Conservation (phyloP, 1,140 invertebrate genomes). For the Lordiphosa collinella region DNA sequence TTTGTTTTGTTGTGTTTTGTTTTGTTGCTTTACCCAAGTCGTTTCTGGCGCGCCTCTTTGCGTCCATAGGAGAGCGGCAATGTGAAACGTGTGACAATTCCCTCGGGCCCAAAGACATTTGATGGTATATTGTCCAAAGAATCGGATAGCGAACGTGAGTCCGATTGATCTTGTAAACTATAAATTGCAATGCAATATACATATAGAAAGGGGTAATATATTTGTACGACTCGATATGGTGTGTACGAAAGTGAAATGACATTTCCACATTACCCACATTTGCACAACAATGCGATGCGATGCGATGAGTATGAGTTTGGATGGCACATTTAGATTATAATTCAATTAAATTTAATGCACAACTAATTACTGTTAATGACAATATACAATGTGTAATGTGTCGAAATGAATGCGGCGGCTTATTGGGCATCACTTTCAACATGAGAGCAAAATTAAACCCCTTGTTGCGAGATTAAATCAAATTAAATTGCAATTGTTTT, state of each 20-base stretch:
- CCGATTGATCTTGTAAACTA: slow-evolving; percentile 80
- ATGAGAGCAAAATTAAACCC: too few relatives aligned
- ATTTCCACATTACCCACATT: slow-evolving; percentile 22
- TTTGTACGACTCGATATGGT: slow-evolving; percentile 1
- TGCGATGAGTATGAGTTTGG: not conserved
- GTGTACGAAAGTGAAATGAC: slow-evolving; percentile 25
- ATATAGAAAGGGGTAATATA: slow-evolving; percentile 15
- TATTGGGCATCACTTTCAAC: too few relatives aligned
- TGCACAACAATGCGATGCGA: too few relatives aligned
- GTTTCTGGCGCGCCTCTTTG: slow-evolving; percentile 83
- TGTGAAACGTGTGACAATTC: slow-evolving; percentile 81
- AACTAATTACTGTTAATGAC: not conserved
- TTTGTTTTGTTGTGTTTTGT: slow-evolving; percentile 20
- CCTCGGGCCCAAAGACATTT: slow-evolving; percentile 79
- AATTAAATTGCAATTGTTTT: too few relatives aligned
- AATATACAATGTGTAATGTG: too few relatives aligned
- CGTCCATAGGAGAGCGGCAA: slow-evolving; percentile 83
- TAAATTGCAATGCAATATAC: slow-evolving; percentile 66
- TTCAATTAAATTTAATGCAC: slow-evolving; percentile 17
- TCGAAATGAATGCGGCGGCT: too few relatives aligned
- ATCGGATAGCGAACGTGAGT: slow-evolving; percentile 79
- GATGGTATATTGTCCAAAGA: slow-evolving; percentile 80
- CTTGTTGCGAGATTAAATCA: too few relatives aligned
- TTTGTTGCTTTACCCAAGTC: slow-evolving; percentile 81
- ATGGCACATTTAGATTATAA: slow-evolving; percentile 15